A percentile compares a stretch with the other conserved stretches of the same genome.
phyloP scores from a whole-genome alignment of 2,888 invertebrate genomes.

The Habroteleia sp. region DNA sequence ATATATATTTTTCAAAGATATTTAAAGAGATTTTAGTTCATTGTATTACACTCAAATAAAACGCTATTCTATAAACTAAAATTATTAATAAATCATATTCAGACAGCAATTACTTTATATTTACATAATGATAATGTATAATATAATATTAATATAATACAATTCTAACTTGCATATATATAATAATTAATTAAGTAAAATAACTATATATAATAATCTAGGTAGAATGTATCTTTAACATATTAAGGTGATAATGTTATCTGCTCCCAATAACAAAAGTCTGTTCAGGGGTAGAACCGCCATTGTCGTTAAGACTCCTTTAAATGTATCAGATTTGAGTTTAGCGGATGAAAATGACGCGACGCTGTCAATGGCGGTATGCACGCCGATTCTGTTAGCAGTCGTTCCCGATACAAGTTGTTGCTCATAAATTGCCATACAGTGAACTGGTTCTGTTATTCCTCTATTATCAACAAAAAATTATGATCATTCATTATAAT shows the following conservation, averaged over 20 bases:
- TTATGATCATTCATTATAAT: not conserved
- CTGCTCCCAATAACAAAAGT: conserved; percentile 93
- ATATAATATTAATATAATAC: too few species aligned
- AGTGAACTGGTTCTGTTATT: conserved; percentile 95
- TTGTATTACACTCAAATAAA: too few species aligned
- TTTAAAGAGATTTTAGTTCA: too few species aligned
- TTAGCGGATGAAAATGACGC: conserved; percentile 92
- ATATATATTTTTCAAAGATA: too few species aligned
- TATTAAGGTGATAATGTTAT: conserved; percentile 92
- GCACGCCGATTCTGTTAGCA: conserved; percentile 94
- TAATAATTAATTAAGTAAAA: too few species aligned
- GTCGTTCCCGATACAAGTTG: conserved; percentile 95
- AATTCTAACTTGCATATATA: too few species aligned
- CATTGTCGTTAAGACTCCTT: conserved; percentile 95
- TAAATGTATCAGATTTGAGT: conserved; percentile 93
- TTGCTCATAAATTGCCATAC: conserved; percentile 89
- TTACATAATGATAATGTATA: too few species aligned
- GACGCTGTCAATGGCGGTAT: conserved; percentile 87
- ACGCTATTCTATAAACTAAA: too few species aligned
- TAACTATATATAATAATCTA: too few species aligned
- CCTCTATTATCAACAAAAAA: conserved; percentile 84
- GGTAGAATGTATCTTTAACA: conserved; percentile 82
- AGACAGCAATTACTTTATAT: too few species aligned
- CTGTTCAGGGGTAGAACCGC: conserved; percentile 94
- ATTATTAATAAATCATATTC: too few species aligned